Evolutionary conservation across 2,113 vertebrate species (phyloP).

Genomic region (Eclectus roratus): DNA sequence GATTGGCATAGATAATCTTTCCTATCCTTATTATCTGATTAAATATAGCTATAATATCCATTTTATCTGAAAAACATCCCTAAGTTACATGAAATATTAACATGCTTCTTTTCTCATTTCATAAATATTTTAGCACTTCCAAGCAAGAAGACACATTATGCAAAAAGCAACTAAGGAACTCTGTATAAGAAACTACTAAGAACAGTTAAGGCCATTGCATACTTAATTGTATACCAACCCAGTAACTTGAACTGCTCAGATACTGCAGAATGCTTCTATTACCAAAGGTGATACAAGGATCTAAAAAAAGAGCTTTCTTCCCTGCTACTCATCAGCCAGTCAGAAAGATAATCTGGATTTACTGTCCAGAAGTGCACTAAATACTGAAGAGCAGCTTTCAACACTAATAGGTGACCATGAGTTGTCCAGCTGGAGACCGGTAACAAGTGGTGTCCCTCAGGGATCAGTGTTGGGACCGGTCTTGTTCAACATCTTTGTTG

Average conservation of each 20-base stretch:
- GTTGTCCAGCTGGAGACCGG: too few species aligned
- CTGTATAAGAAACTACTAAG: neutral
- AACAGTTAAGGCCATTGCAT: neutral
- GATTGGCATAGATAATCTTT: neutral
- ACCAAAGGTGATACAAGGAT: neutral
- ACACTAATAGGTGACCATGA: neutral
- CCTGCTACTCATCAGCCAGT: neutral
- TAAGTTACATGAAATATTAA: slow-evolving; percentile 31
- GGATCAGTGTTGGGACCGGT: too few species aligned
- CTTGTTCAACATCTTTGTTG: too few species aligned
- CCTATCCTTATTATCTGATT: neutral
- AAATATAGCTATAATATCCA: slow-evolving; percentile 20
- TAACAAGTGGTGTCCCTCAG: too few species aligned
- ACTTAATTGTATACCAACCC: neutral
- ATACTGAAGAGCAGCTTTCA: neutral
- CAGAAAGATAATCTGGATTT: neutral
- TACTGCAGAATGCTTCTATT: neutral
- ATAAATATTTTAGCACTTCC: slow-evolving; percentile 54
- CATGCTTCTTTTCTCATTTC: neutral
- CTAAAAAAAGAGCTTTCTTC: neutral
- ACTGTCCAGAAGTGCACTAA: neutral
- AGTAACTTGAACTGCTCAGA: neutral
- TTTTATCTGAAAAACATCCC: neutral
- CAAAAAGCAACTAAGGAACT: neutral
- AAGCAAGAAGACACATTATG: neutral